Percentiles rank a stretch among this genome's conserved stretches.
Conservation (phyloP, 2,113 vertebrate species). For the Alligator mississippiensis region DNA sequence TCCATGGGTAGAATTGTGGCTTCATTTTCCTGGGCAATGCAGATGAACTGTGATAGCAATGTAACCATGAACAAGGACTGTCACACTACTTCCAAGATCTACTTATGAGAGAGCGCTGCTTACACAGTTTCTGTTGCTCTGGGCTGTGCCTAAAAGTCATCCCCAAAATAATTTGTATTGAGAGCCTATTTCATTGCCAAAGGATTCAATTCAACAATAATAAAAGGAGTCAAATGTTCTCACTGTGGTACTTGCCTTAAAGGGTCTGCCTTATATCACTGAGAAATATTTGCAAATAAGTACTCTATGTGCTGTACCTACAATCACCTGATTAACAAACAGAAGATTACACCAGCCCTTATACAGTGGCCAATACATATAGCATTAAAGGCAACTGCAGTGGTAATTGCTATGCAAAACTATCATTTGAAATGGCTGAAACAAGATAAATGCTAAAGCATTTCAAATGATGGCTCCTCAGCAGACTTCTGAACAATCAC, state of each 20-base stretch:
- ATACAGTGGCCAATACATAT: not conserved
- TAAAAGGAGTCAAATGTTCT: not conserved
- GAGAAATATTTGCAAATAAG: rapidly evolving
- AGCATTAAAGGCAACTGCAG: not conserved
- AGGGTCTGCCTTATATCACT: not conserved
- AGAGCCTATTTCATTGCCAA: not conserved
- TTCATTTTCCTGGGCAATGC: not conserved
- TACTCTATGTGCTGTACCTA: not conserved
- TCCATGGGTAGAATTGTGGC: not conserved
- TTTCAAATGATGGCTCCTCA: not conserved
- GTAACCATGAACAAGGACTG: not conserved
- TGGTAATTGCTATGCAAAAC: not conserved
- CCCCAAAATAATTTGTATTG: not conserved
- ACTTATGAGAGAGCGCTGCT: no score
- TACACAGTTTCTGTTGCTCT: no score
- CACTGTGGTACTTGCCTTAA: rapidly evolving
- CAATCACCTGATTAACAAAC: not conserved
- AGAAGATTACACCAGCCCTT: not conserved
- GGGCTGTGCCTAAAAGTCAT: not conserved
- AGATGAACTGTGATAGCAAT: not conserved
- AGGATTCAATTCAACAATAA: not conserved
- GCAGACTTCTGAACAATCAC: not conserved
- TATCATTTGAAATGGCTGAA: not conserved
- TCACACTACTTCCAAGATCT: rapidly evolving
- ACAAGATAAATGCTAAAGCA: not conserved